Evolutionary conservation across 2,113 vertebrate genomes (phyloP), one percentile per base, ranked within the genome.

Genomic region (Ornithorhynchus anatinus): DNA sequence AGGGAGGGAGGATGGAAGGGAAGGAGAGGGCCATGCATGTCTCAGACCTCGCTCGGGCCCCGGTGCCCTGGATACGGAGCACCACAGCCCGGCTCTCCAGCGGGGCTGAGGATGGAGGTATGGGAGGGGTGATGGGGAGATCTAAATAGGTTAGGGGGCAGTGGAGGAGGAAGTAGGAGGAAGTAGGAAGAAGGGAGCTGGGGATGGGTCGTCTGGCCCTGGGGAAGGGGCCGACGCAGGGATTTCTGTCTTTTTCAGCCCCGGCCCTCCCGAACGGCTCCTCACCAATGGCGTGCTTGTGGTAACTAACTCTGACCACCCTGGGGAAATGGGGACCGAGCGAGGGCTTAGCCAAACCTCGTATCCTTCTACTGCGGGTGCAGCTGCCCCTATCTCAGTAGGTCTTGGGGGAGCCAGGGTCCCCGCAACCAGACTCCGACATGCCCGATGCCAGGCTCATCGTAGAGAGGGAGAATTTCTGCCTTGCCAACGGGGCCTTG

Each of bases 281-380:
- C 16, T 92, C 71, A 93, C 94, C 22, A 96, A 96, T 8, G 94
- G 94, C 70, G 89, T 95, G 11, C 77, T 96, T 25, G 89, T 96
- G 94, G 95, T 96, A 94, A 90, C 66, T 88, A 57, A 51, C 71
- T 39, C 59, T 63, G n/a, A n/a, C n/a, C n/a, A n/a, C n/a, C n/a
- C n/a, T n/a, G n/a, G n/a, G n/a, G n/a, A n/a, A n/a, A n/a, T n/a
- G n/a, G n/a, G n/a, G n/a, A n/a, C n/a, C n/a, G n/a, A n/a, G n/a
- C n/a, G n/a, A n/a, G n/a, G n/a, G n/a, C n/a, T n/a, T n/a, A n/a
- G n/a, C n/a, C n/a, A n/a, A n/a, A n/a, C n/a, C n/a, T n/a, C n/a
- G n/a, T n/a, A n/a, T n/a, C n/a, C n/a, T n/a, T n/a, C n/a, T n/a
- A n/a, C n/a, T n/a, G n/a, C n/a, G n/a, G n/a, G n/a, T n/a, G n/a